A percentile compares a stretch with the other conserved stretches of the same genome.
Conservation (phyloP, 1,140 invertebrate genomes). For the Bacillus rossius region DNA sequence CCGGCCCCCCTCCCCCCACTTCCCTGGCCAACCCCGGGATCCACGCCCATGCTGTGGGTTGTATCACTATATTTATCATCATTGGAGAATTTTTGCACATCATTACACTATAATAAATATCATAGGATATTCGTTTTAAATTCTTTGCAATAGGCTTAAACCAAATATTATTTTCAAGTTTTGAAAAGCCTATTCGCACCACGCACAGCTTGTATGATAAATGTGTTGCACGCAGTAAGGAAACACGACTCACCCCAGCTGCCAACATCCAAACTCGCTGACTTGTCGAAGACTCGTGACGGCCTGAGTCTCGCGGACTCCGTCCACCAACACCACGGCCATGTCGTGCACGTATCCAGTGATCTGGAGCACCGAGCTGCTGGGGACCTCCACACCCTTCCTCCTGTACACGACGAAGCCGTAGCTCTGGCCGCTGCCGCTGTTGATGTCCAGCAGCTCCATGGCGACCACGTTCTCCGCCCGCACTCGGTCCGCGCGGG, state of each 20-base stretch:
- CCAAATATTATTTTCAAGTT: too few relatives aligned
- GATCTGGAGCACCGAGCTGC: slow-evolving; percentile 36
- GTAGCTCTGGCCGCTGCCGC: slow-evolving; percentile 48
- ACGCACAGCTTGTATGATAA: too few relatives aligned
- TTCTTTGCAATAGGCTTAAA: too few relatives aligned
- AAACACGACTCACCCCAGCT: slow-evolving; percentile 31
- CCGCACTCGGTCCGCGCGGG: slow-evolving; percentile 13
- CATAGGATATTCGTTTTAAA: too few relatives aligned
- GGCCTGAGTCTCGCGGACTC: slow-evolving; percentile 36
- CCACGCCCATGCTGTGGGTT: too few relatives aligned
- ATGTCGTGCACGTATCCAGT: slow-evolving; percentile 47
- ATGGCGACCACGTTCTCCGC: slow-evolving; percentile 39
- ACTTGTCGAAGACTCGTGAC: slow-evolving; percentile 31
- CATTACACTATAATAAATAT: too few relatives aligned
- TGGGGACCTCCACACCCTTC: slow-evolving; percentile 22
- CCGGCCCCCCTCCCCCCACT: too few relatives aligned
- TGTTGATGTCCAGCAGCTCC: slow-evolving; percentile 51
- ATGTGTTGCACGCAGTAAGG: too few relatives aligned
- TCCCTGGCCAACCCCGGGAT: too few relatives aligned
- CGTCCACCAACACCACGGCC: slow-evolving; percentile 45
- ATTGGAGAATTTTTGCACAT: too few relatives aligned
- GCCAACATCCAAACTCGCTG: slow-evolving; percentile 45
- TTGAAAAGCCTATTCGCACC: too few relatives aligned
- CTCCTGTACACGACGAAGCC: slow-evolving; percentile 52
- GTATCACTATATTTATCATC: too few relatives aligned